A percentile compares a stretch with the other conserved stretches of the same genome.
These are phyloP conservation scores for Platycnemis pennipes DNA, from an alignment of 2,888 invertebrate genomes.

Conservation along the genomic window DNA sequence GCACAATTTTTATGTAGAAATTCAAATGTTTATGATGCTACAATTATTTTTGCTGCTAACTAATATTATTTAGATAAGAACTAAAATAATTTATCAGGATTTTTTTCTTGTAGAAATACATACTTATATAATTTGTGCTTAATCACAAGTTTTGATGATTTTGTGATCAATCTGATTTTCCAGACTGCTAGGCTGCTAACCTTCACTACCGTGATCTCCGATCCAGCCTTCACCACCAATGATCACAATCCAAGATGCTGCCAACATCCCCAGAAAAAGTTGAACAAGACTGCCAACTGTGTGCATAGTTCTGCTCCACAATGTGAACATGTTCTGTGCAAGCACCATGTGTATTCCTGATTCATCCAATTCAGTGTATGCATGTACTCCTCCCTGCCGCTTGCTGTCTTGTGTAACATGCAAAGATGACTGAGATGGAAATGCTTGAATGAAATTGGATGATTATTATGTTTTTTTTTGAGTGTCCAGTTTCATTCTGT, in stretches of 20 bases:
- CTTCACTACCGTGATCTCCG: constrained; percentile 60
- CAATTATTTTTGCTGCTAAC: too few relatives aligned
- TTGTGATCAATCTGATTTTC: not conserved
- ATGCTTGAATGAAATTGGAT: constrained; percentile 48
- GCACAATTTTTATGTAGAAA: too few relatives aligned
- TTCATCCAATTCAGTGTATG: constrained; percentile 51
- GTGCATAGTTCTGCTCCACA: constrained; percentile 57
- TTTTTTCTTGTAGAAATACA: too few relatives aligned
- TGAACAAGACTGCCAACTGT: constrained; percentile 66
- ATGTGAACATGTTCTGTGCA: constrained; percentile 51
- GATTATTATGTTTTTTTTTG: constrained; percentile 43
- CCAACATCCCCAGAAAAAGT: constrained; percentile 62
- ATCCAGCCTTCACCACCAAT: constrained; percentile 62
- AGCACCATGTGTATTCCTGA: constrained; percentile 65
- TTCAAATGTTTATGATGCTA: too few relatives aligned
- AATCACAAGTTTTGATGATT: too few relatives aligned
- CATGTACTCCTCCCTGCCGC: constrained; percentile 53
- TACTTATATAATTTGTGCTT: not conserved
- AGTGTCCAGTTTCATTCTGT: constrained; percentile 62
- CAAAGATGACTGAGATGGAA: constrained; percentile 58
- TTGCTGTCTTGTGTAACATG: constrained; percentile 50
- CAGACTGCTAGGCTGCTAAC: constrained; percentile 66
- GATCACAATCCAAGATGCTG: constrained; percentile 62
- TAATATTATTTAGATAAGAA: too few relatives aligned
- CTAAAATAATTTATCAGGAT: too few relatives aligned